Conservation (phyloP, 2,797 vertebrate species). For the Cynodonichthys magdalenae region DNA sequence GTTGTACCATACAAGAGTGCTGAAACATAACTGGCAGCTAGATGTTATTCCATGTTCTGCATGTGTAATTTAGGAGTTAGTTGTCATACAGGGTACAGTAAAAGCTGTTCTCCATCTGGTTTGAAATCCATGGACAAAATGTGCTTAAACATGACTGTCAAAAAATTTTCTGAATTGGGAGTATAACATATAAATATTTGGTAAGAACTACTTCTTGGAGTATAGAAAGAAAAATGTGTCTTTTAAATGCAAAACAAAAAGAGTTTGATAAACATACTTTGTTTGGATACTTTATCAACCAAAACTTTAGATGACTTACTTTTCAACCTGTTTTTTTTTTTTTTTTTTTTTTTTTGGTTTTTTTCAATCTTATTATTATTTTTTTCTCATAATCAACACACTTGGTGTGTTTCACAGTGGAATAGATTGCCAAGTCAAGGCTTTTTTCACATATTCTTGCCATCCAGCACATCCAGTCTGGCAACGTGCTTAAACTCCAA, state of each 20-base stretch:
- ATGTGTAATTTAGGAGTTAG: slow-evolving; percentile 23
- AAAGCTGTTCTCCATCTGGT: slow-evolving; percentile 8
- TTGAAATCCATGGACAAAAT: slow-evolving; percentile 11
- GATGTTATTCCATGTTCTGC: slow-evolving; percentile 20
- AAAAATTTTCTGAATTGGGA: slow-evolving; percentile 23
- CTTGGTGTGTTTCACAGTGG: slow-evolving; percentile 41
- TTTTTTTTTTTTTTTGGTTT: slow-evolving; percentile 42
- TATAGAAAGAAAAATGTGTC: not conserved
- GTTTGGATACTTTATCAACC: slow-evolving; percentile 40
- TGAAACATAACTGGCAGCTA: slow-evolving; percentile 33
- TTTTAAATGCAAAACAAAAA: not conserved
- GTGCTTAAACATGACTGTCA: slow-evolving; percentile 12
- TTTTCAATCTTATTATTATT: slow-evolving; percentile 55
- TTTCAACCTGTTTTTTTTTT: slow-evolving; percentile 23
- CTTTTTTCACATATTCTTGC: slow-evolving; percentile 16
- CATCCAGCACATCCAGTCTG: slow-evolving; percentile 30
- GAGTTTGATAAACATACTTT: slow-evolving; percentile 8
- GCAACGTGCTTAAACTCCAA: slow-evolving; percentile 31
- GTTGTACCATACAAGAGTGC: slow-evolving; percentile 11
- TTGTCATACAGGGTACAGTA: slow-evolving; percentile 15
- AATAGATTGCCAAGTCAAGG: slow-evolving; percentile 43
- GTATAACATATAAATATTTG: slow-evolving; percentile 13
- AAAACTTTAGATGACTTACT: slow-evolving; percentile 49
- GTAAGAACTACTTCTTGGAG: slow-evolving; percentile 4
- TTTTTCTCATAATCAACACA: slow-evolving; percentile 55